Conservation (phyloP, 92 coral and sea anemone genomes). For the Parazoanthus atlanticus region DNA sequence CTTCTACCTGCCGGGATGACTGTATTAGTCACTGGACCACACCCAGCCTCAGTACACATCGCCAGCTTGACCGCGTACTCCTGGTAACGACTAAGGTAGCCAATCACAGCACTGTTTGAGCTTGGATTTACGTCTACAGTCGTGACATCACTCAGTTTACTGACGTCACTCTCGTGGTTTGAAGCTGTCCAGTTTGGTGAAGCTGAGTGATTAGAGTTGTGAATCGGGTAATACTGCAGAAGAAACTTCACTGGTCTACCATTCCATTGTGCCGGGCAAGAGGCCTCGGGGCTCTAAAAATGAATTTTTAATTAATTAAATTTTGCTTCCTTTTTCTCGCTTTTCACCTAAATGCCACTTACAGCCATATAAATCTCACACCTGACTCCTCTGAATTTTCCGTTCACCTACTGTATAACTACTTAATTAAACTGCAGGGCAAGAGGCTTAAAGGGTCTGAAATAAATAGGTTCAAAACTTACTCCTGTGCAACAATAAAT, state of each 20-base stretch:
- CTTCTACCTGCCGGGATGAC: background rate
- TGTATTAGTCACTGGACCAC: background rate
- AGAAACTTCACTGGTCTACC: slow-evolving; percentile 23
- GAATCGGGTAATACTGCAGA: background rate
- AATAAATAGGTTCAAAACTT: too few relatives aligned
- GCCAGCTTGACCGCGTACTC: background rate
- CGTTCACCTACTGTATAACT: too few relatives aligned
- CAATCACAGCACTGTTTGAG: slow-evolving; percentile 4
- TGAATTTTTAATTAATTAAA: too few relatives aligned
- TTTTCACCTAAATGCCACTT: too few relatives aligned
- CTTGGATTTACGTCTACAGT: background rate
- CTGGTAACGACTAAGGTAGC: slow-evolving; percentile 17
- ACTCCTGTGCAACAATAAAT: background rate
- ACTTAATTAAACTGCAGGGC: background rate
- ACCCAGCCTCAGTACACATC: slow-evolving; percentile 37
- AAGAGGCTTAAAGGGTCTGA: background rate
- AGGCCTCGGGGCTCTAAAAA: background rate
- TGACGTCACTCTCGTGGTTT: slow-evolving; percentile 23
- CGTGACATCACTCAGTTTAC: background rate
- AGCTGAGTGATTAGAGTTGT: background rate
- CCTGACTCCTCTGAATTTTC: too few relatives aligned
- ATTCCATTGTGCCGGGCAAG: slow-evolving; percentile 16
- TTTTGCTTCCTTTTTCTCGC: too few relatives aligned
- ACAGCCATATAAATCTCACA: too few relatives aligned
- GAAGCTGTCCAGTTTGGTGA: background rate